Percentiles rank a stretch among this genome's conserved stretches.
phyloP scores from a whole-genome alignment of 2,113 vertebrate genomes.

The Papio anubis region DNA sequence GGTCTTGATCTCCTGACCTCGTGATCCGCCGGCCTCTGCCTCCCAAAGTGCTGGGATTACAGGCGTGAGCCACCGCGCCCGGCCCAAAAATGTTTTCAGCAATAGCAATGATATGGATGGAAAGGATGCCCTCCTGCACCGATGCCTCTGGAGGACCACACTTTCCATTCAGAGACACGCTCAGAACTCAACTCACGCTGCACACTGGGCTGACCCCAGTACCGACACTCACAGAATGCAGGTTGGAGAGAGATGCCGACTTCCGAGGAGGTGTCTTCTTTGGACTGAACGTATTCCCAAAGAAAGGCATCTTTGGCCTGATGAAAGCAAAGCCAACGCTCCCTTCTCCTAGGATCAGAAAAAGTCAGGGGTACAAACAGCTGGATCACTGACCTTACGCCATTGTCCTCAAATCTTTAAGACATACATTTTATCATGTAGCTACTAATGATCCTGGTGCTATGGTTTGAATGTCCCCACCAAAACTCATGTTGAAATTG shows the following conservation, averaged over 20 bases:
- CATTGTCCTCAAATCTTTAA: not conserved
- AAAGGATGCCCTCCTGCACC: not conserved
- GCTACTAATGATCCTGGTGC: not conserved
- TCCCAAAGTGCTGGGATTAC: no score
- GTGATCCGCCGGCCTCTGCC: no score
- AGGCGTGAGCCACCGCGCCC: no score
- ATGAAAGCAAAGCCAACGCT: not conserved
- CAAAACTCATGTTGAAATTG: not conserved
- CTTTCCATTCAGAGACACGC: not conserved
- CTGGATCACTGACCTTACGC: not conserved
- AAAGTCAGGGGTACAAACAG: not conserved
- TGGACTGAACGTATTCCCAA: constrained; percentile 94
- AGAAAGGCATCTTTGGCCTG: constrained; percentile 88
- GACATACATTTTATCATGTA: not conserved
- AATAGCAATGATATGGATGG: not conserved
- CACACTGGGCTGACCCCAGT: rapidly evolving
- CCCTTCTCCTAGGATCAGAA: not conserved
- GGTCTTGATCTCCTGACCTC: no score
- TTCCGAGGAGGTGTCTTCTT: constrained; percentile 97
- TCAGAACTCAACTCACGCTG: rapidly evolving
- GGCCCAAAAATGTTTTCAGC: not conserved
- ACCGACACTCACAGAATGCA: constrained; percentile 89
- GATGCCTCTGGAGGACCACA: not conserved
- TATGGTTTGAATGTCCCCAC: not conserved
- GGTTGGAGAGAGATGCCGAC: constrained; percentile 94